Conservation (phyloP, 2,113 vertebrate species). For the Ageneiosus marmoratus region DNA sequence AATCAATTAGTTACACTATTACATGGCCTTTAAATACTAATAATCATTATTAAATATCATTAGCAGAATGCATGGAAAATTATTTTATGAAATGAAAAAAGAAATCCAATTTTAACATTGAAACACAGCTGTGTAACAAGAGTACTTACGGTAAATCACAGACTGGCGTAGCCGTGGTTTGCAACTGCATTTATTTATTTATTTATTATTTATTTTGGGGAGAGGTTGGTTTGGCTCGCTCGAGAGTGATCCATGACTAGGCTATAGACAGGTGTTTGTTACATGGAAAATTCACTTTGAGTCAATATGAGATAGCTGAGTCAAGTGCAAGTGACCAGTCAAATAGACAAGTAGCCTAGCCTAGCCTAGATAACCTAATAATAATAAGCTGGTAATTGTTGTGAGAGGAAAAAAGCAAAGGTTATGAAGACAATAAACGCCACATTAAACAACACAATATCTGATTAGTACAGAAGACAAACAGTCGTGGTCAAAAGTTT, state of each 20-base stretch:
- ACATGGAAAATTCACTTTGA: background rate
- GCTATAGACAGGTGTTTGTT: background rate
- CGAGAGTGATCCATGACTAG: background rate
- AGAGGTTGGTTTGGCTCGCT: background rate
- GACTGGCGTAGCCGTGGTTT: background rate
- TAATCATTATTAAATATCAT: background rate
- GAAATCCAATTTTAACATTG: background rate
- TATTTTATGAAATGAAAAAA: background rate
- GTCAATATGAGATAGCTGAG: too few species aligned
- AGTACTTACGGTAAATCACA: conserved; percentile 27
- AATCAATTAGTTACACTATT: background rate
- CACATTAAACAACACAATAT: background rate
- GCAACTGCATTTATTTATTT: background rate
- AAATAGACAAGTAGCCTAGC: background rate
- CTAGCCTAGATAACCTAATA: background rate
- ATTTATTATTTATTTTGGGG: background rate
- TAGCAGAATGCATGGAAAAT: too few species aligned
- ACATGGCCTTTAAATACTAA: too few species aligned
- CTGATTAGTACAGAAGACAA: background rate
- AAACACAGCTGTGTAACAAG: background rate
- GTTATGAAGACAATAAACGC: background rate
- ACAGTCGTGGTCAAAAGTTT: too few species aligned
- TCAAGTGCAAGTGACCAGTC: background rate
- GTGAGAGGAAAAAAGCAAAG: background rate
- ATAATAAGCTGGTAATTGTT: background rate